Evolutionary conservation across 2,113 vertebrate species (phyloP), one percentile per base, ranked within the genome.

Genomic region (Bos javanicus): DNA sequence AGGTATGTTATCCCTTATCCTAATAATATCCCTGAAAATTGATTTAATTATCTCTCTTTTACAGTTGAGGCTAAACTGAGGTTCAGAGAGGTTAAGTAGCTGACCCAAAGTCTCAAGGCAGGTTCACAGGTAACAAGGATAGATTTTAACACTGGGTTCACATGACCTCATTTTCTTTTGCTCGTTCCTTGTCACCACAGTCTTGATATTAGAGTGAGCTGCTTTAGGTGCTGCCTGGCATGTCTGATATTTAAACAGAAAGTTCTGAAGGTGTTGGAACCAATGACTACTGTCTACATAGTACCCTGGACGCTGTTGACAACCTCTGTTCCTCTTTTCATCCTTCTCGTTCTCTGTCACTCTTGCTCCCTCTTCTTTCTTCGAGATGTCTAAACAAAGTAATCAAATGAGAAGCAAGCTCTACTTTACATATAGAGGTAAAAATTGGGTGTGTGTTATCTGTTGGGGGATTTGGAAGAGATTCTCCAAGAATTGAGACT

Each of bases 11-110:
- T 28, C 62, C 15, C 28, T 64, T 46, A 50, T 78, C 9, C 48
- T 90, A 74, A 8, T 93, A 36, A 56, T 1, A 2, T 43, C 7
- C 17, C 11, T 84, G 26, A 84, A 84, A 87, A 50, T 19, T 62
- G 21, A 87, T 60, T 48, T 5, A 17, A 50, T 94, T 78, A n/a
- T 85, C 26, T 97, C n/a, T 84, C 17, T 86, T 82, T 59, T 82
- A 87, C 2, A 54, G 6, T 0, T 30, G 52, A 87, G 50, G 16
- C 26, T 85, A 57, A 67, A 71, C 0, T n/a, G 62, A 92, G 74
- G 71, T 87, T 46, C 46, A 78, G 87, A 33, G 46, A 92, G 10
- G 71, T 23, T 39, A 92, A 57, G 15, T 19, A 82, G 12, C 33
- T 39, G 28, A 86, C 6, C 6, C 11, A 23, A 43, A 8, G 62